Base-by-base conservation (phyloP, 1,140 invertebrate species). In the Drosophila tropicalis region DNA sequence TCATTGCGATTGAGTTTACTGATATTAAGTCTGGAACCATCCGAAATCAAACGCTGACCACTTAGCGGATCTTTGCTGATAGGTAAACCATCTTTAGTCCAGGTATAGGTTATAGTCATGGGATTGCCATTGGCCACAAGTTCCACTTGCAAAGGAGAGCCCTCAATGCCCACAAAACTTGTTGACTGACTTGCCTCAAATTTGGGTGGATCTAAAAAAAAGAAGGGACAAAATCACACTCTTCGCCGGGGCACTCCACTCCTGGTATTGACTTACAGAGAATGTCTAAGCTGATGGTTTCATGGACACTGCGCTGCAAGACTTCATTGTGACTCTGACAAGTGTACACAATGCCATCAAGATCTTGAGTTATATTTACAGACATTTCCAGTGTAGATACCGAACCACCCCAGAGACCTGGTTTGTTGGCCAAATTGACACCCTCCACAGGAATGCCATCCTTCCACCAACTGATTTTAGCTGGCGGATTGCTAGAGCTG, bases 401-500 rank as follows among this genome's bases (percentile, higher is more conserved):
- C 66, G 95, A 96, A 2, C 98, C 97, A 5, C 97, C 96, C 92
- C 97, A 95, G 5, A 96, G 94, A 13, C 96, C 97, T 10, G 95
- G 94, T 80, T 95, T 95, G 39, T 90, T 91, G 7, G 95, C 95
- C 44, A 94, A 94, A 91, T 96, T 97, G 15, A 90, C 94, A 78
- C 94, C 94, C 25, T 97, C 94, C 12, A 97, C 95, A 40, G 95
- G 95, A 66, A 96, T 96, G 2, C 96, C 97, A 76, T 97, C 95
- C 58, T 96, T 94, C 95, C 96, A 97, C 98, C 98, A 99, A 0
- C 95, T 96, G 71, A 99, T 94, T 67, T 95, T 95, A 1, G 98
- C 97, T 0, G 97, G 95, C 0, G 98, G 98, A 93, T 99, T 99
- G 81, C 97, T 98, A 10, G 97, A 97, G 22, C 96, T 96, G 0